Conservation (phyloP, 2,888 invertebrate genomes). For the Plebejus argus region DNA sequence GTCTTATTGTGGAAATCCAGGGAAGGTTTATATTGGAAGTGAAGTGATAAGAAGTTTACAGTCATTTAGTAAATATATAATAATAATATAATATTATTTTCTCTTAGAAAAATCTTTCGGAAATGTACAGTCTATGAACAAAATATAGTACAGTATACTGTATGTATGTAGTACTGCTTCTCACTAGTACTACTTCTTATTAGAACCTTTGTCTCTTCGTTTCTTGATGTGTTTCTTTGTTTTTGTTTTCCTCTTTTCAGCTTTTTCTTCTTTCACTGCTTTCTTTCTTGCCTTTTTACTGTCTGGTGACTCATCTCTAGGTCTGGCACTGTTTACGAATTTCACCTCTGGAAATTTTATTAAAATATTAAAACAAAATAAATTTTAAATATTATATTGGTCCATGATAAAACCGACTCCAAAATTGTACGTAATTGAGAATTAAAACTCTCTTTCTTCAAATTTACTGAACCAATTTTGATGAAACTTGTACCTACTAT, state of each 20-base stretch:
- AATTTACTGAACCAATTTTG: no score
- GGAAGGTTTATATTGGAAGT: no score
- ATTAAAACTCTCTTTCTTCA: no score
- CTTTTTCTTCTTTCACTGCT: constrained; percentile 91
- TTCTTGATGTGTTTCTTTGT: constrained; percentile 97
- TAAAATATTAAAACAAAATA: no score
- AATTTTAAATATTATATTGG: no score
- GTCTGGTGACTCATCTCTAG: constrained; percentile 89
- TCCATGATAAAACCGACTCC: no score
- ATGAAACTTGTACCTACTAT: no score
- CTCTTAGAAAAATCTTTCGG: background rate
- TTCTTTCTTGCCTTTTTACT: constrained; percentile 93
- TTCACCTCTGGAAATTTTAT: constrained; percentile 61
- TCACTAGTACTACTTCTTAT: constrained; percentile 61
- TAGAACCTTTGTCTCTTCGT: constrained; percentile 85
- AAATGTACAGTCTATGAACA: background rate
- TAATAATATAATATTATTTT: constrained; percentile 20
- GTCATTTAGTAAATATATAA: background rate
- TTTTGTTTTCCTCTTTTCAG: constrained; percentile 94
- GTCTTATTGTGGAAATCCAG: no score
- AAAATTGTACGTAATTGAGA: no score
- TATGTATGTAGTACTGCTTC: no score
- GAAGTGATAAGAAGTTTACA: no score
- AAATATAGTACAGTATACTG: background rate
- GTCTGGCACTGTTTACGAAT: constrained; percentile 84